Conservation (phyloP, 1,140 invertebrate genomes). For the Tetragonula clypearis region DNA sequence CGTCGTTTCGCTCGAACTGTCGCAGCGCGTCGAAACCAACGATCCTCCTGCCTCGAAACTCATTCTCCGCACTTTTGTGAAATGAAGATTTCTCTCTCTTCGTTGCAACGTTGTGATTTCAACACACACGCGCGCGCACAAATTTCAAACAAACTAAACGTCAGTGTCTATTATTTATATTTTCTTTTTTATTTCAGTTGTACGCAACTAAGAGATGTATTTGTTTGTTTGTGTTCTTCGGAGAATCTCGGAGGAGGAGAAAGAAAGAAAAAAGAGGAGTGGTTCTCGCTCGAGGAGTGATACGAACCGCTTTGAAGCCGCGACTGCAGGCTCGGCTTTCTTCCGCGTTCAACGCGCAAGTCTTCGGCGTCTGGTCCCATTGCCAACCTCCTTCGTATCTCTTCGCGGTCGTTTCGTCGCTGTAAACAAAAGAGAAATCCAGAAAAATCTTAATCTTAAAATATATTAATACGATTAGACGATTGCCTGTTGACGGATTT, state of each 20-base stretch:
- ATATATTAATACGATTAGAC: too few species aligned
- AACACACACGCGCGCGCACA: too few species aligned
- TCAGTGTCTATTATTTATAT: too few species aligned
- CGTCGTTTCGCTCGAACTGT: background rate
- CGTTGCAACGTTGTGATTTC: background rate
- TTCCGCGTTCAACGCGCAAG: slow-evolving; percentile 84
- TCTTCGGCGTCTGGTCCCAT: slow-evolving; percentile 93
- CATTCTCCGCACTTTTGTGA: background rate
- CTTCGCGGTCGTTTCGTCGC: slow-evolving; percentile 95
- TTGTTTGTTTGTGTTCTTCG: too few species aligned
- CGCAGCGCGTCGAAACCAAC: background rate
- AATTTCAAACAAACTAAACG: too few species aligned
- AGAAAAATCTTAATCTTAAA: too few species aligned
- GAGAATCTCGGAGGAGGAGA: too few species aligned
- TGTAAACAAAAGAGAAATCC: slow-evolving; percentile 80
- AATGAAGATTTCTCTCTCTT: background rate
- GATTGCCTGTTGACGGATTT: too few species aligned
- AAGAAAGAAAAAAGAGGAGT: background rate
- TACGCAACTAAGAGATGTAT: too few species aligned
- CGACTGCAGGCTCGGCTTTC: slow-evolving; percentile 93
- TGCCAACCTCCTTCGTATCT: slow-evolving; percentile 93
- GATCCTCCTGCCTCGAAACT: too few species aligned
- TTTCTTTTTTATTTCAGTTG: too few species aligned
- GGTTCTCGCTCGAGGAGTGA: background rate
- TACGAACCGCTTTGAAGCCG: slow-evolving; percentile 91